phyloP scores from a whole-genome alignment of 2,888 invertebrate species.

The Hetaerina titia region DNA sequence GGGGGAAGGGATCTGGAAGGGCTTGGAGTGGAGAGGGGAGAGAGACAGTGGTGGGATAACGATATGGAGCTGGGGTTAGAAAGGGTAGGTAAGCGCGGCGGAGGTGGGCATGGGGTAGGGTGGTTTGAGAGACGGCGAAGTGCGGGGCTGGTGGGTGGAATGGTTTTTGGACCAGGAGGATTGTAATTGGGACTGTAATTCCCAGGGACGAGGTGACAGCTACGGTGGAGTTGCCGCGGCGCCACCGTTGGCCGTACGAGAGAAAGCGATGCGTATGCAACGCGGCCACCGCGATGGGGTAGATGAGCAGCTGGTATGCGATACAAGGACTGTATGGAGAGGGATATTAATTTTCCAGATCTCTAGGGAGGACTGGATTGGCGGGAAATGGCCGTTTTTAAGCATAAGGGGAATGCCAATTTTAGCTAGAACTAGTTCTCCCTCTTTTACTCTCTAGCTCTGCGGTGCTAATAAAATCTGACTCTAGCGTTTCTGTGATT shows the following conservation, averaged over 20 bases:
- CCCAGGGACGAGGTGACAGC: slow-evolving; percentile 40
- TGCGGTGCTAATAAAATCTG: background rate
- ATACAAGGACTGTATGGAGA: background rate
- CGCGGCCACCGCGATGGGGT: background rate
- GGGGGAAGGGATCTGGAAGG: background rate
- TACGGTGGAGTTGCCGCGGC: background rate
- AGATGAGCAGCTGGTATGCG: slow-evolving; percentile 2
- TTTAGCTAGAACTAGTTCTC: background rate
- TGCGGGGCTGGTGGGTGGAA: background rate
- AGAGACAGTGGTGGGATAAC: too few species aligned
- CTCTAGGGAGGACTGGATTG: background rate
- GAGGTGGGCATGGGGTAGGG: background rate
- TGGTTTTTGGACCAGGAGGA: background rate
- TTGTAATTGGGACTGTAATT: slow-evolving; percentile 55
- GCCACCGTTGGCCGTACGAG: background rate
- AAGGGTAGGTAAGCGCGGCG: background rate
- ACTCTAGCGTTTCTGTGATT: background rate
- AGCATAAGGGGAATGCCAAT: background rate
- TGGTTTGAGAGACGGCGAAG: background rate
- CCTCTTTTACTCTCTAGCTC: background rate
- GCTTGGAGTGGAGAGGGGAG: background rate
- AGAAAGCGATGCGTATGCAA: background rate
- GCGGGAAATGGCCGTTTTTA: background rate
- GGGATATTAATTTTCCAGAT: background rate
- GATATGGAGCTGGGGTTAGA: background rate